Evolutionary conservation across 37 sponge, comb jelly and placozoan genomes (phyloP).

Genomic region (Spongia lamella): DNA sequence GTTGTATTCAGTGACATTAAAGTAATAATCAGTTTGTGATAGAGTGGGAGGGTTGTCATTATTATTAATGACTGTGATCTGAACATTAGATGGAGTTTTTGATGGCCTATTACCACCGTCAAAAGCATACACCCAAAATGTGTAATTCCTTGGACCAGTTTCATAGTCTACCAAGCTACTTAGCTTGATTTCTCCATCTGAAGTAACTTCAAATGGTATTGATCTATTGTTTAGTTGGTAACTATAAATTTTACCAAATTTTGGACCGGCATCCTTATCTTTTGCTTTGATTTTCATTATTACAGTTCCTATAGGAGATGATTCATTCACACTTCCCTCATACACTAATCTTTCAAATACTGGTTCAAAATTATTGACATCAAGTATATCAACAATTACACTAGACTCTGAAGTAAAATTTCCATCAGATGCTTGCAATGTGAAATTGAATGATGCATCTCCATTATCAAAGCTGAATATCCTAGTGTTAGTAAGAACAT

Average conservation of each 20-base stretch:
- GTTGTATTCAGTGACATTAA: slow-evolving; percentile 34
- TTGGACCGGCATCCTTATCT: slow-evolving; percentile 46
- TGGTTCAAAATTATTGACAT: slow-evolving; percentile 56
- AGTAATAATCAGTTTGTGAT: neutral
- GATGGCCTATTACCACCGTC: slow-evolving; percentile 27
- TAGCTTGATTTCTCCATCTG: slow-evolving; percentile 34
- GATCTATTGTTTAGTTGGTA: neutral
- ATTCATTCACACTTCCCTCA: slow-evolving; percentile 18
- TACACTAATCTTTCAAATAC: slow-evolving; percentile 15
- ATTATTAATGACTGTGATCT: slow-evolving; percentile 32
- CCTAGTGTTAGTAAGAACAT: slow-evolving; percentile 18
- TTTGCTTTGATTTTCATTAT: slow-evolving; percentile 37
- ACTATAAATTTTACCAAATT: slow-evolving; percentile 39
- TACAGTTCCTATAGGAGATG: slow-evolving; percentile 10
- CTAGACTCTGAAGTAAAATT: slow-evolving; percentile 24
- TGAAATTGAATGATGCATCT: slow-evolving; percentile 11
- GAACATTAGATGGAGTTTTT: slow-evolving; percentile 37
- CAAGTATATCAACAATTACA: slow-evolving; percentile 35
- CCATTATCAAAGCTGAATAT: slow-evolving; percentile 26
- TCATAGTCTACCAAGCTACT: slow-evolving; percentile 43
- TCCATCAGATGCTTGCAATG: slow-evolving; percentile 27
- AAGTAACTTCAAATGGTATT: slow-evolving; percentile 35
- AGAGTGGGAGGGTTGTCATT: slow-evolving; percentile 55
- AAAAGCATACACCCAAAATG: slow-evolving; percentile 43
- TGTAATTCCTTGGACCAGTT: slow-evolving; percentile 19